Percentiles rank a stretch among this genome's conserved stretches.
Evolutionary conservation across 1,140 invertebrate genomes (phyloP).

Genomic region (Adoxophyes honmai): DNA sequence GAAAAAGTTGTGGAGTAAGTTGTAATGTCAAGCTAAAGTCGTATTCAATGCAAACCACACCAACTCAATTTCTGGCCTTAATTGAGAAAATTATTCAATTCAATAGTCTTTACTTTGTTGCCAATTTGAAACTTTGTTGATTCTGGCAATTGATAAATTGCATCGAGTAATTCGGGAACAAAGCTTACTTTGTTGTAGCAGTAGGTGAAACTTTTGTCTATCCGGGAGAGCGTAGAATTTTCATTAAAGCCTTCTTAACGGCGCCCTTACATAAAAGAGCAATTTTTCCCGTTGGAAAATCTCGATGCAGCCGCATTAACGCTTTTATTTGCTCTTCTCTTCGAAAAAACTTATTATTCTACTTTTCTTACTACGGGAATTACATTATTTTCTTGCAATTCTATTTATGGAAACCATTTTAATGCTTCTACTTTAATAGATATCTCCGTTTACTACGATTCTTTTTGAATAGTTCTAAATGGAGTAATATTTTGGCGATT

Average conservation of each 20-base stretch:
- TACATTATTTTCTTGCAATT: conserved; percentile 64
- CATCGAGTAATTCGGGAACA: conserved; percentile 35
- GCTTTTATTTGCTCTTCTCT: conserved; percentile 71
- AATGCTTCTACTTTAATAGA: conserved; percentile 15
- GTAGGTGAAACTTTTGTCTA: conserved; percentile 35
- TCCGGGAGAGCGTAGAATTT: conserved; percentile 56
- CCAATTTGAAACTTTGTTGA: conserved; percentile 12
- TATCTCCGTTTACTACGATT: conserved; percentile 6
- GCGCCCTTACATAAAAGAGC: conserved; percentile 68
- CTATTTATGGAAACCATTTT: conserved; percentile 33
- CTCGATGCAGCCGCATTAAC: conserved; percentile 72
- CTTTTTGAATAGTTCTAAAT: neutral
- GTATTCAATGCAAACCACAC: no score
- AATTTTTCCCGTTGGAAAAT: conserved; percentile 72
- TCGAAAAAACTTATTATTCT: conserved; percentile 74
- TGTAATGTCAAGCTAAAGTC: no score
- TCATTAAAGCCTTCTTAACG: conserved; percentile 70
- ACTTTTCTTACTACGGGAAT: conserved; percentile 63
- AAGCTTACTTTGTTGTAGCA: conserved; percentile 33
- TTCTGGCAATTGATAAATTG: conserved; percentile 29
- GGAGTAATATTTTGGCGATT: neutral
- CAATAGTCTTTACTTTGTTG: neutral
- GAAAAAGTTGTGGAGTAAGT: no score
- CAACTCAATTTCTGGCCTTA: no score
- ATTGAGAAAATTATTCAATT: neutral